phyloP scores from a whole-genome alignment of 2,113 vertebrate genomes.

The Semicossyphus pulcher region DNA sequence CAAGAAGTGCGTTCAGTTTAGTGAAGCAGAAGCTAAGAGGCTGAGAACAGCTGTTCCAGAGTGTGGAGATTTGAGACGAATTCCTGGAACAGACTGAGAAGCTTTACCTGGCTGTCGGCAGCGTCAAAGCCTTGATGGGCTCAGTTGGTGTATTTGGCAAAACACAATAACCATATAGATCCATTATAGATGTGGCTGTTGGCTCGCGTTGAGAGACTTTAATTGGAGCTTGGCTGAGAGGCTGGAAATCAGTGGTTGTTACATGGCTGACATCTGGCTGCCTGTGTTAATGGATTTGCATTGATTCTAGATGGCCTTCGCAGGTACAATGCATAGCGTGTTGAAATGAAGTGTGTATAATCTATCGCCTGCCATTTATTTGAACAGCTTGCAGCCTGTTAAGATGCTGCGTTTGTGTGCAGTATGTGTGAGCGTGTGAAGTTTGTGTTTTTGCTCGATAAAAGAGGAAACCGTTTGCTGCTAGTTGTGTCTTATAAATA shows the following conservation, averaged over 20 bases:
- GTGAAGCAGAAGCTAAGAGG: constrained; percentile 23
- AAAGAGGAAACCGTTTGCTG: constrained; percentile 31
- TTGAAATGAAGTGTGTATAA: constrained; percentile 58
- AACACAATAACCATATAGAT: constrained; percentile 63
- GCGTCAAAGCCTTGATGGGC: constrained; percentile 13
- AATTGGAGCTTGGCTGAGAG: constrained; percentile 61
- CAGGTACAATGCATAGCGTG: constrained; percentile 47
- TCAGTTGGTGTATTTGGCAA: constrained; percentile 54
- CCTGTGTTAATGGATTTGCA: constrained; percentile 69
- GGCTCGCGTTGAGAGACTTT: constrained; percentile 61
- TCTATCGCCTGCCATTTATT: constrained; percentile 61
- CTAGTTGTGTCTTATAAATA: constrained; percentile 31
- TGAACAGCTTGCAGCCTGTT: constrained; percentile 36
- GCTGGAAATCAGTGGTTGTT: constrained; percentile 67
- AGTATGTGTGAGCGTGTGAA: background rate
- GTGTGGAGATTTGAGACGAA: constrained; percentile 31
- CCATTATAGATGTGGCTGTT: constrained; percentile 52
- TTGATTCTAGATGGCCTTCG: constrained; percentile 72
- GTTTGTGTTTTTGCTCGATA: constrained; percentile 19
- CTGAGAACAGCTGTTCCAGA: constrained; percentile 39
- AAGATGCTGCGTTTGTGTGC: constrained; percentile 42
- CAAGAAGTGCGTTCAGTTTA: constrained; percentile 41
- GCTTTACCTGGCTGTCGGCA: constrained; percentile 10
- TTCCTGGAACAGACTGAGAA: constrained; percentile 32
- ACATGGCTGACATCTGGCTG: constrained; percentile 66